Evolutionary conservation across 2,797 vertebrate species (phyloP).

Genomic region (Clamator glandarius): DNA sequence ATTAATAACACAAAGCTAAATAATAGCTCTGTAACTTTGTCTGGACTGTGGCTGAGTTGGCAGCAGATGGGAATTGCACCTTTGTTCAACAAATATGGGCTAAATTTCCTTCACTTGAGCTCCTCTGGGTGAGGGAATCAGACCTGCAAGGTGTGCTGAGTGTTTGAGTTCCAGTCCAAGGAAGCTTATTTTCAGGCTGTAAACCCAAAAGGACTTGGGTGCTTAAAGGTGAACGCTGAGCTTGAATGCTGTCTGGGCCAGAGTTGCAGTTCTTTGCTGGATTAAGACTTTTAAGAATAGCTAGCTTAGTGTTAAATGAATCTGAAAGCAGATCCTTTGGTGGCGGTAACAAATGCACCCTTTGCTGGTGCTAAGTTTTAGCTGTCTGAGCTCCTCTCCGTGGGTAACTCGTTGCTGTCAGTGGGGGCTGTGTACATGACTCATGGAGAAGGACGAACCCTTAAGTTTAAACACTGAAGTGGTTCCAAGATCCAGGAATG

Average conservation of each 20-base stretch:
- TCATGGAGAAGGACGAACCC: conserved; percentile 34
- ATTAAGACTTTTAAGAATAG: not conserved
- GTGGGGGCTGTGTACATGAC: conserved; percentile 26
- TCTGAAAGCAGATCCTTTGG: not conserved
- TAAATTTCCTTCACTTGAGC: not conserved
- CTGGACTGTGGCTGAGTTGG: not conserved
- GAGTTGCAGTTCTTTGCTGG: not conserved
- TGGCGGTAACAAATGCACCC: not conserved
- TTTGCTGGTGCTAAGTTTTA: conserved; percentile 8
- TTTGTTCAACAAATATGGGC: not conserved
- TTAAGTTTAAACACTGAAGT: not conserved
- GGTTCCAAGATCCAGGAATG: conserved; percentile 11
- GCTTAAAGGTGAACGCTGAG: conserved; percentile 17
- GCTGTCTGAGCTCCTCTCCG: not conserved
- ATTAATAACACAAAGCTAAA: not conserved
- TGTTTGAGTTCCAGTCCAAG: not conserved
- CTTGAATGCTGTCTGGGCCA: not conserved
- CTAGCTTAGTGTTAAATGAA: not conserved
- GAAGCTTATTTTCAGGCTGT: not conserved
- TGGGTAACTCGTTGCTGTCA: conserved; percentile 3
- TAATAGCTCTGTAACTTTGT: not conserved
- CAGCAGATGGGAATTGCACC: not conserved
- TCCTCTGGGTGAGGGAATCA: not conserved
- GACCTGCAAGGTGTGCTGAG: conserved; percentile 18
- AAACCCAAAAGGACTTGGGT: not conserved